Evolutionary conservation across 2,113 vertebrate genomes (phyloP), one percentile per base, ranked within the genome.

Genomic region (Vombatus ursinus): DNA sequence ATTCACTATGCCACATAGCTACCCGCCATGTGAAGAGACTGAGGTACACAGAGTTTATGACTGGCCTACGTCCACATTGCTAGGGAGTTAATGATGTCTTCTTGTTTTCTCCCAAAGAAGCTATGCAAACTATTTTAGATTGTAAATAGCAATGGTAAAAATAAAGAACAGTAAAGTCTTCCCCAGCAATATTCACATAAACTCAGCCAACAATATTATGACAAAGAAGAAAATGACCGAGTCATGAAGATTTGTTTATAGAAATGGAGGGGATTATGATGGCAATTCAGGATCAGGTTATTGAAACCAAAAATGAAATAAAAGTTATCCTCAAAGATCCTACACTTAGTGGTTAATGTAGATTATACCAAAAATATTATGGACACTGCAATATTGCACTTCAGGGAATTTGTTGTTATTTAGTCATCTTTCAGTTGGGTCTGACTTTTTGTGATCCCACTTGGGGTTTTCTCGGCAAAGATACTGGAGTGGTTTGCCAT

Each of bases 101-200:
- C 8, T n/a, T 96, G n/a, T 91, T 14, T 91, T 96, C 68, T 93
- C 77, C n/a, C 90, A 92, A 84, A 94, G 44, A 94, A 31, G 92
- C 51, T 92, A 47, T 90, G 8, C 94, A 19, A 95, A 9, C 22
- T 92, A 84, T 9, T 92, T 96, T 23, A 92, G n/a, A 37, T 22
- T 96, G 0, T 96, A 92, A 95, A 52, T 44, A 96, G 89, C 48
- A 95, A 89, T 61, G 91, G 44, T 89, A 57, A 84, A 22, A 84
- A 84, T 84, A 84, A 84, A 84, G 7, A 84, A 44, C 14, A 44
- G 44, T 8, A 44, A 44, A 44, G n/a, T 84, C 37, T 44, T 84
- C n/a, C 5, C 16, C 22, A 37, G 16, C 37, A 84, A 84, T 4
- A 84, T 84, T 44, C 37, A 44, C 1, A 23, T 84, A 84, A 44